Percentiles rank a stretch among this genome's conserved stretches.
Evolutionary conservation across 1,140 invertebrate species (phyloP).

Genomic region (Diachasma alloeum): DNA sequence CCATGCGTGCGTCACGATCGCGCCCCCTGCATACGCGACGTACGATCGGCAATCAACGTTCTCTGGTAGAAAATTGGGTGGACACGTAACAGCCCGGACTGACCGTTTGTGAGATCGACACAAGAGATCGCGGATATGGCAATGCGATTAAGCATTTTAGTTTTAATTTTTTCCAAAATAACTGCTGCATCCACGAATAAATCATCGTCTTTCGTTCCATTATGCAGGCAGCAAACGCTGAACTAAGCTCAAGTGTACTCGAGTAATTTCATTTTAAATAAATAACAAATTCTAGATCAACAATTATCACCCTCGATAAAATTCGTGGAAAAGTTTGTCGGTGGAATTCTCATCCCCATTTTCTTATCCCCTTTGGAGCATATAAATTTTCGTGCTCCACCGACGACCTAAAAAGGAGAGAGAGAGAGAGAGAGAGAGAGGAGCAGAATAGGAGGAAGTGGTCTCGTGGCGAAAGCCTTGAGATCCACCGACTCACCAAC

Average conservation of each 20-base stretch:
- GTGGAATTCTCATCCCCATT: background rate
- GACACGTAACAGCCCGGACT: no score
- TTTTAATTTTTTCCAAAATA: no score
- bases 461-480: background rate
- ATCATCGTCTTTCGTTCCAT: no score
- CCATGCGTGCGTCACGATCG: no score
- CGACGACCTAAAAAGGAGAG: background rate
- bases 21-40: no score
- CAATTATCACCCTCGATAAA: conserved; percentile 7
- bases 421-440: background rate
- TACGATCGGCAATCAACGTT: no score
- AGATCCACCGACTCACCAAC: background rate
- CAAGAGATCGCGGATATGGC: no score
- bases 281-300: background rate
- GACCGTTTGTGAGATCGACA: no score
- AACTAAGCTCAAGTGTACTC: background rate
- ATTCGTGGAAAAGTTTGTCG: background rate
- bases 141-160: no score
- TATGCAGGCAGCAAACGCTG: no score
- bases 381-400: background rate
- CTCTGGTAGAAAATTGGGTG: no score
- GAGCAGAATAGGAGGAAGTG: background rate
- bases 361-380: background rate
- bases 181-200: no score
- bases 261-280: background rate